phyloP scores from a whole-genome alignment of 2,113 vertebrate genomes.

The Eptatretus burgeri region DNA sequence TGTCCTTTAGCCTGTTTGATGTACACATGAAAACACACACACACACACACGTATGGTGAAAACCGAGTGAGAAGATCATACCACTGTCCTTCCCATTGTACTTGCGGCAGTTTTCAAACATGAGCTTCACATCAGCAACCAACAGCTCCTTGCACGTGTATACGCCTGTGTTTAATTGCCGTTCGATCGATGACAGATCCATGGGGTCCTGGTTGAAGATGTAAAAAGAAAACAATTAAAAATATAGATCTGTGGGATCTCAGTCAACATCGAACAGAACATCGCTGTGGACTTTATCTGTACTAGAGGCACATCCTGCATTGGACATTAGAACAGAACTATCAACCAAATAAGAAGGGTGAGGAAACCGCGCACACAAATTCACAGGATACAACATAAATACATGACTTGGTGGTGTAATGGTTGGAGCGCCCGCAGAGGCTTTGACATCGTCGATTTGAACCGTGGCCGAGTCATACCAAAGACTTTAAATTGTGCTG shows the following conservation, averaged over 20 bases:
- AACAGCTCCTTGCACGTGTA: slow-evolving; percentile 83
- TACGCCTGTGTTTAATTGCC: slow-evolving; percentile 51
- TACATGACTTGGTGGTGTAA: too few relatives aligned
- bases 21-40: too few relatives aligned
- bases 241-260: not conserved
- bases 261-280: not conserved
- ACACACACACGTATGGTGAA: too few relatives aligned
- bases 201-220: slow-evolving; percentile 37
- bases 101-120: slow-evolving; percentile 80
- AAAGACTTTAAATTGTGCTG: too few relatives aligned
- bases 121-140: slow-evolving; percentile 66
- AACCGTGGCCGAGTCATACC: too few relatives aligned
- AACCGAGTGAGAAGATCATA: slow-evolving; percentile 17
- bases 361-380: too few relatives aligned
- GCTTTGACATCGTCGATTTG: too few relatives aligned
- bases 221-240: not conserved
- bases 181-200: slow-evolving; percentile 89
- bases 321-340: too few relatives aligned
- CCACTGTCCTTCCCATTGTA: slow-evolving; percentile 88
- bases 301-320: not conserved
- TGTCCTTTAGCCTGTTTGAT: too few relatives aligned
- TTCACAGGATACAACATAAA: too few relatives aligned
- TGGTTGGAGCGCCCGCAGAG: too few relatives aligned
- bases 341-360: too few relatives aligned
- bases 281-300: not conserved